A percentile compares a stretch with the other conserved stretches of the same genome.
Conservation (phyloP, 2,797 vertebrate species). For the Sciaenops ocellatus region DNA sequence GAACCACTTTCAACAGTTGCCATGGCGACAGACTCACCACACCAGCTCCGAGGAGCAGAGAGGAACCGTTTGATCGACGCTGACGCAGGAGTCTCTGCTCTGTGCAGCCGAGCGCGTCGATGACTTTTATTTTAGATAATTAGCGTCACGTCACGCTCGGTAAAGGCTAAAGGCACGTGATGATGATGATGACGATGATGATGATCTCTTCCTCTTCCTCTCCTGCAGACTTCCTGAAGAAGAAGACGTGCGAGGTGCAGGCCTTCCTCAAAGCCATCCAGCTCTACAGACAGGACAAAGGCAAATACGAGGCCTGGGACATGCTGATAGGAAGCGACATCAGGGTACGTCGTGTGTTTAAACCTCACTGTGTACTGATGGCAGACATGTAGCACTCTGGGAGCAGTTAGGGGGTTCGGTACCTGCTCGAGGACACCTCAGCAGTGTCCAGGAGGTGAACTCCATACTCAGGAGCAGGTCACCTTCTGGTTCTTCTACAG, state of each 20-base stretch:
- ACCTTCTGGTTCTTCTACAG: too few relatives aligned
- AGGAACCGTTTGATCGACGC: neutral
- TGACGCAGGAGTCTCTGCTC: neutral
- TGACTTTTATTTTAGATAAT: neutral
- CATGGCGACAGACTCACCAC: constrained; percentile 47
- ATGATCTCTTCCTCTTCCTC: neutral
- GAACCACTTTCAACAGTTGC: constrained; percentile 29
- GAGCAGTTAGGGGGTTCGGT: too few relatives aligned
- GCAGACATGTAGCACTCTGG: too few relatives aligned
- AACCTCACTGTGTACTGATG: too few relatives aligned
- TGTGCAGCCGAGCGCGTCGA: neutral
- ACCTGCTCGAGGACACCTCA: too few relatives aligned
- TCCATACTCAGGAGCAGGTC: too few relatives aligned
- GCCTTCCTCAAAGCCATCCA: constrained; percentile 93
- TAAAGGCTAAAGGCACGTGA: neutral
- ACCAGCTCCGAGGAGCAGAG: constrained; percentile 2
- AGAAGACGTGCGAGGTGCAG: constrained; percentile 88
- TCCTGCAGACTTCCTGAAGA: constrained; percentile 91
- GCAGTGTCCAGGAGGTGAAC: too few relatives aligned
- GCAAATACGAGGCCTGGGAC: constrained; percentile 88
- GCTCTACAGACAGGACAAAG: constrained; percentile 91
- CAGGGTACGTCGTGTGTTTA: constrained; percentile 80
- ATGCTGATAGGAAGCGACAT: constrained; percentile 91
- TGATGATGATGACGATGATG: too few relatives aligned
- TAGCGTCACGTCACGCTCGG: neutral